Conservation (phyloP, 2,113 vertebrate genomes). For the Cavia aperea region DNA sequence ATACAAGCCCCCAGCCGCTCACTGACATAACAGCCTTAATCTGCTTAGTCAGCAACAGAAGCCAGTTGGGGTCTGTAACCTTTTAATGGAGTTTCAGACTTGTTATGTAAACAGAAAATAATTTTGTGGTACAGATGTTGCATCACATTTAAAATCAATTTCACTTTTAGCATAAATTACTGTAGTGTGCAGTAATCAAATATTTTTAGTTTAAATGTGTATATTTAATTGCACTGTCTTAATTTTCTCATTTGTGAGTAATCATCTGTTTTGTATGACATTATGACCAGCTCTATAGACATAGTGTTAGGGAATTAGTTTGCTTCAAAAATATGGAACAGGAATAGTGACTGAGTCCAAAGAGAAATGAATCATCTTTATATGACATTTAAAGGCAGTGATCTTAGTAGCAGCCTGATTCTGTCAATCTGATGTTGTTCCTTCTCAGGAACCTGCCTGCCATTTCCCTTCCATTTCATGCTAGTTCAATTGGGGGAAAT, state of each 20-base stretch:
- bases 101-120: constrained; percentile 53
- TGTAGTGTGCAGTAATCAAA: constrained; percentile 40
- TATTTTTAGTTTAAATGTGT: constrained; percentile 59
- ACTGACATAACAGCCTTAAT: background rate
- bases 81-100: constrained; percentile 39
- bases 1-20: background rate
- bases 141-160: constrained; percentile 51
- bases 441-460: background rate
- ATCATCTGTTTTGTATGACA: constrained; percentile 51
- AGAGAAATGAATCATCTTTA: constrained; percentile 52
- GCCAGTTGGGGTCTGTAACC: background rate
- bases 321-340: constrained; percentile 43
- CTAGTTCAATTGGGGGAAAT: constrained; percentile 19
- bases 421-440: constrained; percentile 37
- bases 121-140: constrained; percentile 38
- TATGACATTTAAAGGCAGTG: constrained; percentile 37
- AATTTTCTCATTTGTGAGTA: constrained; percentile 68
- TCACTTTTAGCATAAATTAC: constrained; percentile 46
- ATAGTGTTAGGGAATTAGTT: constrained; percentile 46
- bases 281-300: constrained; percentile 52
- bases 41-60: constrained; percentile 7
- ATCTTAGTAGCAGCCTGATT: background rate
- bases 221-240: constrained; percentile 54
- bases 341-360: constrained; percentile 35
- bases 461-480: background rate